Evolutionary conservation across 2,113 vertebrate genomes (phyloP), one percentile per base, ranked within the genome.

Genomic region (Saguinus midas): DNA sequence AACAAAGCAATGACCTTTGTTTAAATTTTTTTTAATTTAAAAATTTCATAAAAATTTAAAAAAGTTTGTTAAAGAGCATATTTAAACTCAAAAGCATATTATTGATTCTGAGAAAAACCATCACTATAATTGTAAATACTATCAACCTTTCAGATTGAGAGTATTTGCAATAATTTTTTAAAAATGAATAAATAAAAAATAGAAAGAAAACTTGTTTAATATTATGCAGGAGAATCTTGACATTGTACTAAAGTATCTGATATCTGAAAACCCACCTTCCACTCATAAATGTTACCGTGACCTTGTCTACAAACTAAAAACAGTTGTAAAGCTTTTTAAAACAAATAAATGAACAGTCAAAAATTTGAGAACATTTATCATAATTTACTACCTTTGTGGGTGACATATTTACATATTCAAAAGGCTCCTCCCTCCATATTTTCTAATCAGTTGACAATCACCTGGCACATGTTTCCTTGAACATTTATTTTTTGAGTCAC

Each of bases 381-480:
- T 72, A 66, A 91, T 91, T 92, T 85, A 91, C 25, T 78, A 61
- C 32, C 25, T 94, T 91, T 82, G 10, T 93, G 61, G 21, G 50
- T 76, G 58, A 80, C 21, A 52, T 79, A 84, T 52, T 96, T 87
- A 94, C 84, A 96, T 86, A 94, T 78, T 82, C 64, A 94, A 96
- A 93, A 14, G 9, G 45, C 2, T 32, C 4, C 20, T 1, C 61
- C 4, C 25, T 17, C 17, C 8, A 48, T 90, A 48, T 72, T 68
- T 37, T 10, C 8, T 40, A 91, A 82, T 90, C 12, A 81, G 37
- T 68, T 45, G 25, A 55, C 32, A 96, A 92, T 48, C 27, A 95
- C 10, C 66, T n/a, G 6, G 6, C 48, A 91, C 37, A 76, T 17
- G 14, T 64, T 90, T 91, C 37, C 50, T 84, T 92, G 27, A 75